Percentiles rank a stretch among this genome's conserved stretches.
phyloP scores from a whole-genome alignment of 2,888 invertebrate species.

The Cheilosia vulpina region DNA sequence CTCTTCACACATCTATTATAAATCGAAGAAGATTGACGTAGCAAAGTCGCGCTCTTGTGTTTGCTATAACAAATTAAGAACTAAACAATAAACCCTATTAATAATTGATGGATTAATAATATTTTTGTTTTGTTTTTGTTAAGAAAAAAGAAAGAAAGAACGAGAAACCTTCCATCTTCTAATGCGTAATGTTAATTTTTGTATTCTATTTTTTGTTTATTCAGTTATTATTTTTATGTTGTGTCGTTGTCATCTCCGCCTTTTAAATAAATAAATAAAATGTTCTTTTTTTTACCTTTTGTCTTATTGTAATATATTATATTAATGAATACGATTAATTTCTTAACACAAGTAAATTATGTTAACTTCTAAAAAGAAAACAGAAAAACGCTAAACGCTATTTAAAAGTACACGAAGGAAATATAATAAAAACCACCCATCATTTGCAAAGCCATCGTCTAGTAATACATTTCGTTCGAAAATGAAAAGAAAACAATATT shows the following conservation, averaged over 20 bases:
- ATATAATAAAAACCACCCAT: conserved; percentile 11
- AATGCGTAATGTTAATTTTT: conserved; percentile 63
- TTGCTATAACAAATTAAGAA: conserved; percentile 63
- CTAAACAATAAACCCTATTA: conserved; percentile 51
- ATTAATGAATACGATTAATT: conserved; percentile 52
- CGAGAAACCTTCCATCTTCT: conserved; percentile 57
- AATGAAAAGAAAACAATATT: conserved; percentile 18
- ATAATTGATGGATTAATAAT: conserved; percentile 61
- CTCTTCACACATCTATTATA: conserved; percentile 9
- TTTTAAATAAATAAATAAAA: conserved; percentile 10
- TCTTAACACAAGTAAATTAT: conserved; percentile 31
- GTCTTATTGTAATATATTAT: conserved; percentile 74
- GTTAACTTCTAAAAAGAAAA: conserved; percentile 31
- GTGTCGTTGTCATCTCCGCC: conserved; percentile 30
- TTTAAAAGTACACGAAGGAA: conserved; percentile 34
- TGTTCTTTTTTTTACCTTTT: conserved; percentile 38
- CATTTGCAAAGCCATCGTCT: conserved; percentile 44
- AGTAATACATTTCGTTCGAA: conserved; percentile 30
- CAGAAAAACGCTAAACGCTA: conserved; percentile 11
- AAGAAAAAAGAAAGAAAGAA: conserved; percentile 33
- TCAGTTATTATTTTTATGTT: conserved; percentile 48
- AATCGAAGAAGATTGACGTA: conserved; percentile 17
- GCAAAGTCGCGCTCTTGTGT: conserved; percentile 55
- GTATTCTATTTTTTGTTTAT: conserved; percentile 50
- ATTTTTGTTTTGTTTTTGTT: conserved; percentile 65